Evolutionary conservation across 2,888 invertebrate species (phyloP), one percentile per base, ranked within the genome.

Genomic region (Asteroscopus sphinx): DNA sequence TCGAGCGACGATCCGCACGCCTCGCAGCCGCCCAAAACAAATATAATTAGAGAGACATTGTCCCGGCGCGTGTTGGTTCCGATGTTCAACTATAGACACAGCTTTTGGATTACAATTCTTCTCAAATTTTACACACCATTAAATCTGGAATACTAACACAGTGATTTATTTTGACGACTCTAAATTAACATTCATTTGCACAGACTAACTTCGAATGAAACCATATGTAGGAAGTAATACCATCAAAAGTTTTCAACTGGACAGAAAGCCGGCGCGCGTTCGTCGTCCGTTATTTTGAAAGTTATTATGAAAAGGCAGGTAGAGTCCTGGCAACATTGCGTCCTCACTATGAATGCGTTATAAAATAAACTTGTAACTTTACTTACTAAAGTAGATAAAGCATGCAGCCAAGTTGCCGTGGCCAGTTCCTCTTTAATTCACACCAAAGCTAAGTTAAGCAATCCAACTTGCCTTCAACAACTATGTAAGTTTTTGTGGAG

Each of bases 41-140:
- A 89, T 85, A 89, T 87, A 88, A 90, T 89, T 89, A 87, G 81
- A 78, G 78, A 80, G 77, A 83, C 80, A 85, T 83, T 83, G 82
- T 82, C 81, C 73, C 66, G 59, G 58, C 54, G 63, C 72, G 66
- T 77, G 60, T 70, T 73, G 69, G 21, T 54, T 54, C 46, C 56
- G 35, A 64, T 66, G 58, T 71, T 66, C 58, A 56, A 68, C 49
- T 63, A 55, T 53, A 47, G 42, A 56, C 32, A 69, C 49, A 56
- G 51, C 51, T 58, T 67, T 68, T 53, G 16, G 37, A 60, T 26
- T 46, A 21, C 51, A 33, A 51, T 40, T 39, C 26, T 52, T 33
- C 13, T 17, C 17, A 12, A 33, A 21, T 54, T 53, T 39, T 40
- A 42, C 13, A 17, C 26, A 26, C 13, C 7, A 46, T 13, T 17